These are phyloP conservation scores for Mola mola DNA, from an alignment of 2,113 vertebrate species.

Conservation along the genomic window DNA sequence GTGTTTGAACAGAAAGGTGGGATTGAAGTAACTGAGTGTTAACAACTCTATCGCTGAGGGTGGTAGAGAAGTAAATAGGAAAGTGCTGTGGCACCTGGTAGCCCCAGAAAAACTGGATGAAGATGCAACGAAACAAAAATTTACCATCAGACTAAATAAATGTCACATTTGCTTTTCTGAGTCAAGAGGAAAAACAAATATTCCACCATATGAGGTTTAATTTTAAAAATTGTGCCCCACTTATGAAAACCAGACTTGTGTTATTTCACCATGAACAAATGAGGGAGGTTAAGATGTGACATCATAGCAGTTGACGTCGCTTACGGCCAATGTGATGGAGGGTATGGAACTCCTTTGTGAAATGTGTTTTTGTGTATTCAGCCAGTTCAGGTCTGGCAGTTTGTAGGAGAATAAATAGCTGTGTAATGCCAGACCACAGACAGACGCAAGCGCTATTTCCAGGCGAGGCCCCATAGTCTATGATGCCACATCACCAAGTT, in stretches of 20 bases:
- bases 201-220: constrained; percentile 28
- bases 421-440: constrained; percentile 33
- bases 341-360: constrained; percentile 13
- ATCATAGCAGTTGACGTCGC: constrained; percentile 14
- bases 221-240: constrained; percentile 37
- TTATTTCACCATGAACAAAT: constrained; percentile 21
- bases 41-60: constrained; percentile 2
- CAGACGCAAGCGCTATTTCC: constrained; percentile 40
- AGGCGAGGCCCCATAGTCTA: constrained; percentile 29
- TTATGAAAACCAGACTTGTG: constrained; percentile 47
- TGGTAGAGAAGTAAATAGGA: not conserved
- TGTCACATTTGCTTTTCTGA: constrained; percentile 17
- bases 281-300: constrained; percentile 35
- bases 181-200: not conserved
- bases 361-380: constrained; percentile 10
- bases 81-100: constrained; percentile 12
- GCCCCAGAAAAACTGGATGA: not conserved
- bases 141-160: constrained; percentile 17
- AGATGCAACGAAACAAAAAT: not conserved
- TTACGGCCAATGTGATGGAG: not conserved
- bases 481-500: constrained; percentile 65
- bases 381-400: not conserved
- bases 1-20: constrained; percentile 65
- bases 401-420: constrained; percentile 55
- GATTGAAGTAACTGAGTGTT: constrained; percentile 11